phyloP scores from a whole-genome alignment of 1,140 invertebrate genomes.

The Amphibalanus amphitrite region DNA sequence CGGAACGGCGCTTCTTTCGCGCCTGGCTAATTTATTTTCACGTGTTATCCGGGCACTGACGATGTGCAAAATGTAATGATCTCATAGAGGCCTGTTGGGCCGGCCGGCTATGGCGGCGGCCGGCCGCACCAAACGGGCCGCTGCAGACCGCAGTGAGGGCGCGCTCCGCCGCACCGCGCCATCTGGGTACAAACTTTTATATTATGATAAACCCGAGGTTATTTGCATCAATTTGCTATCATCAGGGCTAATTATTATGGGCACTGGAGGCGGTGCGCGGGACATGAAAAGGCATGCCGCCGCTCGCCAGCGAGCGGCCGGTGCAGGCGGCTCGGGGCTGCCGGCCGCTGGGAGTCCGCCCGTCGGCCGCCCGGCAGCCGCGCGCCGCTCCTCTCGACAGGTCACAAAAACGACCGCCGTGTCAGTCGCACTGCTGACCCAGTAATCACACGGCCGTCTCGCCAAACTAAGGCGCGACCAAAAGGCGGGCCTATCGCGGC shows the following conservation, averaged over 20 bases:
- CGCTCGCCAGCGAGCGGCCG: too few species aligned
- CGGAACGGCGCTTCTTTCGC: not conserved
- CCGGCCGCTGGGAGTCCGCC: too few species aligned
- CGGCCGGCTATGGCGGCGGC: not conserved
- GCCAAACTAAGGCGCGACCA: not conserved
- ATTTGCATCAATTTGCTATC: constrained; percentile 2
- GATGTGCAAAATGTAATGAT: not conserved
- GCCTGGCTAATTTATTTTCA: not conserved
- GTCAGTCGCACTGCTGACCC: not conserved
- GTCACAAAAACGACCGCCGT: not conserved
- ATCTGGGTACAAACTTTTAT: constrained; percentile 1
- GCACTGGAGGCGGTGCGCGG: not conserved
- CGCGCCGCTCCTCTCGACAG: too few species aligned
- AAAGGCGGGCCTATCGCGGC: not conserved
- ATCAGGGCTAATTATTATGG: not conserved
- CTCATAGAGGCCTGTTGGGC: not conserved
- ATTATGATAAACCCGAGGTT: not conserved
- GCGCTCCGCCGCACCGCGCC: too few species aligned
- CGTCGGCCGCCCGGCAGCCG: too few species aligned
- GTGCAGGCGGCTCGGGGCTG: too few species aligned
- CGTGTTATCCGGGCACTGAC: not conserved
- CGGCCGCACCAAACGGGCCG: not conserved
- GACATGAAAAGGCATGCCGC: not conserved
- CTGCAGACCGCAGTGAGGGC: not conserved
- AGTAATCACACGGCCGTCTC: not conserved